Base-by-base conservation (phyloP, 2,113 vertebrate genomes). In the Myrmophylax atrothorax region DNA sequence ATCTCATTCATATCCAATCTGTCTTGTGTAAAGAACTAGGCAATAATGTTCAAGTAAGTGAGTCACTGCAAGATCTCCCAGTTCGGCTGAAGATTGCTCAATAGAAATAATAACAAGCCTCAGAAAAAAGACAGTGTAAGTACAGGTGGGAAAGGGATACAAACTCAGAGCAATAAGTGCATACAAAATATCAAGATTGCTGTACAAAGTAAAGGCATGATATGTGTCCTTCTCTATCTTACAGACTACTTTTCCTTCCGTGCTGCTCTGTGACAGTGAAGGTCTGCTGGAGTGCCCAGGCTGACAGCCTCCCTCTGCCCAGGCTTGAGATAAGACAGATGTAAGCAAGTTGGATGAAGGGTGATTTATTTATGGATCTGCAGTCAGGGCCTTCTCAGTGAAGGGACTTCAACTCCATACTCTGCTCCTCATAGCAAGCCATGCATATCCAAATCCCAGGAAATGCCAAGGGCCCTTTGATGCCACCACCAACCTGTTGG, bases 21-120 rank as follows among this genome's bases (percentile, higher is more conserved):
- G 94, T 98, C 97, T 97, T 98, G 95, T 97, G 97, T 96, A 98
- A 96, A 97, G 97, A 96, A 96, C 96, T 87, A 93, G 86, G 97
- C 97, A 94, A 97, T 98, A 98, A 97, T 84, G 90, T 64, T 97
- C 96, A 96, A 97, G 97, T 96, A 97, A 98, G 95, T 52, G 91
- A 97, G 90, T 84, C 92, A 93, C 91, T 84, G 80, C 9, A 74
- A 95, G 97, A 94, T 96, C 95, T 95, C 89, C 89, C 88, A 89
- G 84, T 93, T 94, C 91, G 72, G 84, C 94, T 95, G 94, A 92
- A 97, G 96, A 92, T 93, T 92, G 89, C 94, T 92, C 97, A 97
- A 96, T 96, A 96, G 95, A 93, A 91, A 76, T 95, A 89, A 96
- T 95, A 96, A 96, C 96, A 95, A 97, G 90, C 62, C 79, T 75